Evolutionary conservation across 2,113 vertebrate genomes (phyloP).

Genomic region (Plectropomus leopardus): DNA sequence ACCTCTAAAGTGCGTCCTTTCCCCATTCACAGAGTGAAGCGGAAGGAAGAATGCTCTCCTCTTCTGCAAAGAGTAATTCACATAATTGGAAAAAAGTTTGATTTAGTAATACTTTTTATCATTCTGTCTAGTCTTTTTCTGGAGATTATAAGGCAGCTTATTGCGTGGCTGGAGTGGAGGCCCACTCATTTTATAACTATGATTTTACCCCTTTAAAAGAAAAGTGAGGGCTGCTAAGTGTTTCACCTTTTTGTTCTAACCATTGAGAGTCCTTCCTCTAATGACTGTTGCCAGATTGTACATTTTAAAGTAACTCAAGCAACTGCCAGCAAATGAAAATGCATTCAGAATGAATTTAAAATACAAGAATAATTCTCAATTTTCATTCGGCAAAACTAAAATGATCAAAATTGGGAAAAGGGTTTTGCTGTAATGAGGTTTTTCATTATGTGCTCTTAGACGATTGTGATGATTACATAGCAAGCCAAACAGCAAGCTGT

Average conservation of each 20-base stretch:
- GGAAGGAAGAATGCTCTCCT: slow-evolving; percentile 18
- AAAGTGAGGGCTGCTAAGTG: not conserved
- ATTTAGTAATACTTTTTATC: slow-evolving; percentile 2
- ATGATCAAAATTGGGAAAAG: not conserved
- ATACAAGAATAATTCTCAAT: not conserved
- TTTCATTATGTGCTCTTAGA: slow-evolving; percentile 17
- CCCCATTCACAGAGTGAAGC: slow-evolving; percentile 18
- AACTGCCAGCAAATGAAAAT: slow-evolving; percentile 5
- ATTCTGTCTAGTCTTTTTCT: not conserved
- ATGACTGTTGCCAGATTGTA: slow-evolving; percentile 9
- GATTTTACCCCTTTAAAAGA: slow-evolving; percentile 2
- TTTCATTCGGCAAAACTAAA: not conserved
- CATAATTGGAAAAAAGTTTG: slow-evolving; percentile 8
- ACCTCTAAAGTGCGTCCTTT: slow-evolving; percentile 52
- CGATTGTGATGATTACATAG: slow-evolving; percentile 1
- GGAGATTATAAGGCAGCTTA: not conserved
- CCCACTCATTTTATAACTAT: not conserved
- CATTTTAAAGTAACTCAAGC: slow-evolving; percentile 13
- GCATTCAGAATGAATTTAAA: slow-evolving; percentile 20
- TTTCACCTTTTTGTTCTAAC: not conserved
- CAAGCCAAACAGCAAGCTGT: not conserved
- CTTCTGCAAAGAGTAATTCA: not conserved
- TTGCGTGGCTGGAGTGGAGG: not conserved
- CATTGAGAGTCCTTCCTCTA: not conserved
- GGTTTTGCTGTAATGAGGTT: slow-evolving; percentile 32